Conservation (phyloP, 2,888 invertebrate species). For the Xanthia icteritia region DNA sequence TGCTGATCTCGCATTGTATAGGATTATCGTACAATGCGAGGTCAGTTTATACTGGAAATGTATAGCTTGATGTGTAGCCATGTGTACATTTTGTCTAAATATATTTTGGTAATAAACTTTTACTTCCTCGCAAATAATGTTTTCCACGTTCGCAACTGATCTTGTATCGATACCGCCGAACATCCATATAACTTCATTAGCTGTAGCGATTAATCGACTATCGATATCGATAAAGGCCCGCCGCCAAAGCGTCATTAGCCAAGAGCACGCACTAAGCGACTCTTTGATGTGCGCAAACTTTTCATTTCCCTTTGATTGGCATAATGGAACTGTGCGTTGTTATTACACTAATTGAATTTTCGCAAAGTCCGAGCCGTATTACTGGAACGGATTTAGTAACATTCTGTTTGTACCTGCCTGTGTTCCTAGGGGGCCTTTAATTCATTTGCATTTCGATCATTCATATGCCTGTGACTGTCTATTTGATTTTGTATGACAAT, state of each 20-base stretch:
- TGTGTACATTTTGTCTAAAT: slow-evolving; percentile 34
- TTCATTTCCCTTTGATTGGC: slow-evolving; percentile 88
- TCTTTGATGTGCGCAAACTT: slow-evolving; percentile 88
- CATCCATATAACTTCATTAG: slow-evolving; percentile 62
- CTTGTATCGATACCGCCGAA: slow-evolving; percentile 52
- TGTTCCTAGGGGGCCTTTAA: slow-evolving; percentile 54
- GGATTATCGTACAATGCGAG: no score
- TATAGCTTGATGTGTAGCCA: no score
- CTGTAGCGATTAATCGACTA: slow-evolving; percentile 64
- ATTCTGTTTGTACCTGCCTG: slow-evolving; percentile 65
- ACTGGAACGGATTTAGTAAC: slow-evolving; percentile 67
- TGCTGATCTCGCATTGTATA: no score
- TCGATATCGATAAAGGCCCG: slow-evolving; percentile 69
- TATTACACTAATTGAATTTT: slow-evolving; percentile 89
- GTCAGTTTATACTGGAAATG: no score
- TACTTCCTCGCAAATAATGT: slow-evolving; percentile 45
- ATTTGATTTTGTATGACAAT: slow-evolving; percentile 6
- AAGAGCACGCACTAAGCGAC: slow-evolving; percentile 81
- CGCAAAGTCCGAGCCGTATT: slow-evolving; percentile 76
- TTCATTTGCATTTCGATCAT: slow-evolving; percentile 59
- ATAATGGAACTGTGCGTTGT: slow-evolving; percentile 87
- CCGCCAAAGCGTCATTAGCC: slow-evolving; percentile 79
- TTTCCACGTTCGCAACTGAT: slow-evolving; percentile 43
- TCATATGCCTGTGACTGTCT: slow-evolving; percentile 43
- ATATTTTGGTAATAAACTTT: slow-evolving; percentile 35